Evolutionary conservation across 1,140 invertebrate genomes (phyloP).

Genomic region (Drosophila hydei): DNA sequence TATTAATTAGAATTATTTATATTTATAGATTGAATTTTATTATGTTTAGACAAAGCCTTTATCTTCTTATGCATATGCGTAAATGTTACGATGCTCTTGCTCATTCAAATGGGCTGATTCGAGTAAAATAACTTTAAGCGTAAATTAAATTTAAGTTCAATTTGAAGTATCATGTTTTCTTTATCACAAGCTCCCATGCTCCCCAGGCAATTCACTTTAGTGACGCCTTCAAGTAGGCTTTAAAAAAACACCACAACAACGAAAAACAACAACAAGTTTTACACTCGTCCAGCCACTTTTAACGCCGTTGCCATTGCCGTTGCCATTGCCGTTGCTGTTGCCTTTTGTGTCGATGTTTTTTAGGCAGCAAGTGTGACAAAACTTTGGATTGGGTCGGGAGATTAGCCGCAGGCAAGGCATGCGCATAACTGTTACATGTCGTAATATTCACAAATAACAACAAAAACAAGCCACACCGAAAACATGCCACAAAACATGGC

Average conservation of each 20-base stretch:
- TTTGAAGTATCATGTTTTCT: slow-evolving; percentile 9
- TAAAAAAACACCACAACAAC: slow-evolving; percentile 12
- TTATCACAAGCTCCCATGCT: background rate
- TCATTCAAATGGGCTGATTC: too few relatives aligned
- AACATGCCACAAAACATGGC: slow-evolving; percentile 70
- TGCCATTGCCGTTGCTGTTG: slow-evolving; percentile 11
- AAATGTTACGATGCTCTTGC: too few relatives aligned
- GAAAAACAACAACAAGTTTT: slow-evolving; percentile 22
- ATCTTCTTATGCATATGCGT: too few relatives aligned
- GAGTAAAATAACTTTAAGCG: background rate
- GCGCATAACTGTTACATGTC: slow-evolving; percentile 70
- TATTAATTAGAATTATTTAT: too few relatives aligned
- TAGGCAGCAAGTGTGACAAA: slow-evolving; percentile 37
- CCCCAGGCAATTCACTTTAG: slow-evolving; percentile 20
- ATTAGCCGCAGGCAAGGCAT: slow-evolving; percentile 30
- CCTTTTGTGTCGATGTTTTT: slow-evolving; percentile 34
- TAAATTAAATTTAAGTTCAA: slow-evolving; percentile 6
- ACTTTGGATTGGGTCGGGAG: slow-evolving; percentile 2
- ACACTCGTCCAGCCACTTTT: slow-evolving; percentile 40
- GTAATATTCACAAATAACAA: slow-evolving; percentile 70
- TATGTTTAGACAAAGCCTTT: too few relatives aligned
- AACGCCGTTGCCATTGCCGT: slow-evolving; percentile 9
- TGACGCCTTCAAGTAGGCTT: slow-evolving; percentile 40
- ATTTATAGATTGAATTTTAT: too few relatives aligned
- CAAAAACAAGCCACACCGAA: slow-evolving; percentile 33